Percentiles rank a stretch among this genome's conserved stretches.
Evolutionary conservation across 2,888 invertebrate genomes (phyloP).

Genomic region (Tenthredo mesomela): DNA sequence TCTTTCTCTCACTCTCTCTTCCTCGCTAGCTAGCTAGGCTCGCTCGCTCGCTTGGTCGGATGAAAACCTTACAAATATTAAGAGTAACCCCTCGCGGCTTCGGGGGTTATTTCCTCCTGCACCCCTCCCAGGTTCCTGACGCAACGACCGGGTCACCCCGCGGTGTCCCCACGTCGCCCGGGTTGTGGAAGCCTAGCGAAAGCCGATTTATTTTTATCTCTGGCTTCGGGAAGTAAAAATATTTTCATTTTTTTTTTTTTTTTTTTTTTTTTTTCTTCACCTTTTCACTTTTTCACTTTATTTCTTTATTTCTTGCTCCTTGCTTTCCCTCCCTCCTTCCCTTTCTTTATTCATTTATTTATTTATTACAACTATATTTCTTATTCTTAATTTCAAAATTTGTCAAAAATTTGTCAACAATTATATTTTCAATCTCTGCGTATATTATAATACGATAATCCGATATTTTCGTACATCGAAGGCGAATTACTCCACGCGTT

Average conservation of each 20-base stretch:
- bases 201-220: slow-evolving; percentile 75
- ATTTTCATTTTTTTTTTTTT: slow-evolving; percentile 56
- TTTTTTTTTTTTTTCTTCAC: not conserved
- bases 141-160: slow-evolving; percentile 23
- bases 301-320: not conserved
- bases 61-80: slow-evolving; percentile 75
- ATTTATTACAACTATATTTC: not conserved
- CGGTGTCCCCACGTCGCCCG: slow-evolving; percentile 54
- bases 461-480: not conserved
- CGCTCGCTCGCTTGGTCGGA: slow-evolving; percentile 57
- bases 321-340: not conserved
- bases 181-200: slow-evolving; percentile 69
- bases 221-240: slow-evolving; percentile 66
- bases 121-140: slow-evolving; percentile 45
- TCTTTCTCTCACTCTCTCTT: not conserved
- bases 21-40: not conserved
- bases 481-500: not conserved
- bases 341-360: not conserved
- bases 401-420: no score
- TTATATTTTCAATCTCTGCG: no score
- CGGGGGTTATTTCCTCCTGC: slow-evolving; percentile 54
- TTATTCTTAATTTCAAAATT: not conserved
- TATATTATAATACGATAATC: not conserved
- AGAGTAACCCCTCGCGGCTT: slow-evolving; percentile 68
- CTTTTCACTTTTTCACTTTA: not conserved